Conservation (phyloP, 2,888 invertebrate species). For the Eupithecia tripunctaria region DNA sequence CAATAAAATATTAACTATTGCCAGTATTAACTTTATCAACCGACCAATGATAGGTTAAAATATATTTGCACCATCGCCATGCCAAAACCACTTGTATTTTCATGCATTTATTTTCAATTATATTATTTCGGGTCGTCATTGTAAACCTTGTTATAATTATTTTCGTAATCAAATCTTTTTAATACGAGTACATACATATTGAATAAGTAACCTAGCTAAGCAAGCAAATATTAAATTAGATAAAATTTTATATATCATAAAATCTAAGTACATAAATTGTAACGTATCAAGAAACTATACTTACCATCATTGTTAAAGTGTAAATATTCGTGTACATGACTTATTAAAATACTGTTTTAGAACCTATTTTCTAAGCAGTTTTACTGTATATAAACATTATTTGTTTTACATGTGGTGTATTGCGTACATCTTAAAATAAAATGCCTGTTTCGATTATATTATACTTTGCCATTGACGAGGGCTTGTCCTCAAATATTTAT, state of each 20-base stretch:
- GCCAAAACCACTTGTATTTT: neutral
- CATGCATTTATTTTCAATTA: neutral
- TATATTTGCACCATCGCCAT: neutral
- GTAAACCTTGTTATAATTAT: neutral
- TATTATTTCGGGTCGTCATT: neutral
- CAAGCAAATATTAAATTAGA: neutral
- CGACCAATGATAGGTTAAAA: conserved; percentile 2
- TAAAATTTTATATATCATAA: conserved; percentile 15
- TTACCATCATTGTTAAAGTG: neutral
- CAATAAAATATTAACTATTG: conserved; percentile 3
- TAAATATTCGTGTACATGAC: neutral
- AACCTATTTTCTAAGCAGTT: conserved; percentile 2
- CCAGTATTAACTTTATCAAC: conserved; percentile 30
- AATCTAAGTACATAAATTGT: conserved; percentile 3
- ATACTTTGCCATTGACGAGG: neutral
- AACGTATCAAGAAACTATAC: neutral
- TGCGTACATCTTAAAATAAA: neutral
- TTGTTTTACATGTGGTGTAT: neutral
- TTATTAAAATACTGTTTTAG: neutral
- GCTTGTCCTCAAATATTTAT: neutral
- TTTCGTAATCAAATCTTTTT: neutral
- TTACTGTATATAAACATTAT: neutral
- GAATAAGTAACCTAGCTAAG: neutral
- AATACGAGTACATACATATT: neutral
- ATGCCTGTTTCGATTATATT: neutral